Conservation (phyloP, 2,113 vertebrate genomes). For the Ranitomeya imitator region DNA sequence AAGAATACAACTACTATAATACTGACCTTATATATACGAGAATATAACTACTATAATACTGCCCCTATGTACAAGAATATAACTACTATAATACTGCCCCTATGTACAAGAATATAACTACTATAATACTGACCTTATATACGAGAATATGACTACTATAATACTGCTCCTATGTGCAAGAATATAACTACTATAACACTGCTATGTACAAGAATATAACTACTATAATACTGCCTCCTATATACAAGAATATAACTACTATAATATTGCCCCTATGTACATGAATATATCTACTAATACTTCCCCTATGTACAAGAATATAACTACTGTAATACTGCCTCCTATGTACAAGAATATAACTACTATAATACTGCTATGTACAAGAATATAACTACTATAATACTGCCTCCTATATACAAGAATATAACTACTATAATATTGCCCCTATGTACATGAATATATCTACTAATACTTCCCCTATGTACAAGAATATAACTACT, state of each 20-base stretch:
- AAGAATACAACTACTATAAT: too few species aligned
- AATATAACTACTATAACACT: background rate
- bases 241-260: conserved; percentile 14
- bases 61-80: background rate
- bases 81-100: background rate
- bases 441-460: background rate
- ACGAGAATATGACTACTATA: conserved; percentile 9
- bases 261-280: conserved; percentile 11
- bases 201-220: conserved; percentile 16
- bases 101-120: background rate
- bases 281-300: conserved; percentile 18
- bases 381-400: conserved; percentile 18
- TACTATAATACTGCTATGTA: conserved; percentile 9
- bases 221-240: conserved; percentile 5
- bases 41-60: too few species aligned
- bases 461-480: background rate
- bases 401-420: conserved; percentile 9
- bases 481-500: background rate
- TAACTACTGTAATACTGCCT: conserved; percentile 14
- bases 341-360: conserved; percentile 8
- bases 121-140: conserved; percentile 3
- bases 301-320: background rate
- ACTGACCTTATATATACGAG: too few species aligned
- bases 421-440: conserved; percentile 20
- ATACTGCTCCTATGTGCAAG: background rate